Base-by-base conservation (phyloP, 2,113 vertebrate genomes). In the Notothenia rossii region DNA sequence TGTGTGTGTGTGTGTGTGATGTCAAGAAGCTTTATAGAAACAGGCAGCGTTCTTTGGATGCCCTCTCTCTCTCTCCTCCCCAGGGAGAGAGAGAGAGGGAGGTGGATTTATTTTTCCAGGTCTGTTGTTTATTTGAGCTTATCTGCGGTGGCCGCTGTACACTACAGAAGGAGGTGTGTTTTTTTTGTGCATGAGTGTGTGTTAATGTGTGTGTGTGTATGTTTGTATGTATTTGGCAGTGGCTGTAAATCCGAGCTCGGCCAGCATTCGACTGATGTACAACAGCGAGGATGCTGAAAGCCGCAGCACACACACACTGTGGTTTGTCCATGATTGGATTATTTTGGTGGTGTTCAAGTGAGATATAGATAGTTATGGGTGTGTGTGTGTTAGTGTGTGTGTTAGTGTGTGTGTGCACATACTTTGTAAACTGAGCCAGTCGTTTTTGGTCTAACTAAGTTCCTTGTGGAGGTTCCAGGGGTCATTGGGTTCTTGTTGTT, bases 41-140 rank as follows among this genome's bases (percentile, higher is more conserved):
- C 86, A 86, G 77, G 83, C 86, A 6, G 75, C 54, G 83, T 84
- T 83, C 89, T 86, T 86, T 83, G 82, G 70, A 88, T 88, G 89
- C 84, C 85, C 85, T 91, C 86, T 70, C 22, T 22, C 22, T 22
- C 22, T 22, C 81, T 78, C 48, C 65, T 88, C 85, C 87, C 83
- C 56, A 0, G 82, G 62, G 85, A 78, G 72, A 5, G 54, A 46
- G 45, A 0, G 36, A 73, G 79, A 50, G 83, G 40, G 74, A 69
- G 83, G 76, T 63, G 66, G 81, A 90, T 92, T 93, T 91, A 91
- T 89, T 93, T 91, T 89, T 88, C 83, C 82, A 79, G 88, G 72
- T 88, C 85, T 87, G 75, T 92, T 92, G 88, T 93, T 93, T 91
- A 90, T 91, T 89, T 90, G 86, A 86, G 90, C 85, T 92, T 91